Evolutionary conservation across 1,140 invertebrate species (phyloP).

Genomic region (Paraescarpia echinospica): DNA sequence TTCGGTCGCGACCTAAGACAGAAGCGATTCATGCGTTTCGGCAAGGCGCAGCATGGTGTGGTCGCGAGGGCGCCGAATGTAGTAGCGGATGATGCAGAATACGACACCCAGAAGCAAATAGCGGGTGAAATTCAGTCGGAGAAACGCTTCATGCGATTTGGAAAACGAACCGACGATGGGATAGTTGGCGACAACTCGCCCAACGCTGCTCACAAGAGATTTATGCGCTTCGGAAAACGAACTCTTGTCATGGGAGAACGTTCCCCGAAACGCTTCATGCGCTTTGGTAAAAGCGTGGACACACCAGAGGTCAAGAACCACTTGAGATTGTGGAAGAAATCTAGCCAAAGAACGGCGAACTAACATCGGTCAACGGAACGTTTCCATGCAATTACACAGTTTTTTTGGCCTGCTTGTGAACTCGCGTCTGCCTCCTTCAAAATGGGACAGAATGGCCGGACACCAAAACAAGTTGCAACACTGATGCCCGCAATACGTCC

Average conservation of each 20-base stretch:
- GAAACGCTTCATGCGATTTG: background rate
- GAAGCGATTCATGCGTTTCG: background rate
- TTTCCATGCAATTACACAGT: background rate
- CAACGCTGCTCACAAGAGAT: background rate
- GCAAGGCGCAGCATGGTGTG: background rate
- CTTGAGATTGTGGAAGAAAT: background rate
- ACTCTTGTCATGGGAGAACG: background rate
- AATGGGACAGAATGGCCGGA: background rate
- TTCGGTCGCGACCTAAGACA: background rate
- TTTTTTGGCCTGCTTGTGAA: background rate
- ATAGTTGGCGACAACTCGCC: background rate
- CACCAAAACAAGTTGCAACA: background rate
- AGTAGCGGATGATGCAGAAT: background rate
- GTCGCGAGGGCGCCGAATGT: background rate
- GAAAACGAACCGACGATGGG: background rate
- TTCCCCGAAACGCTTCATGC: background rate
- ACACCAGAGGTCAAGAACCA: background rate
- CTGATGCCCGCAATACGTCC: background rate
- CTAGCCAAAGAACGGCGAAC: background rate
- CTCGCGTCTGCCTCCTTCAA: background rate
- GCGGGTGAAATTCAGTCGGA: background rate
- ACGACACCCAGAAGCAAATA: background rate
- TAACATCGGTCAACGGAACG: background rate
- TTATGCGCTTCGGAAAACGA: background rate
- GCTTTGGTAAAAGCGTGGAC: background rate